Evolutionary conservation across 2,797 vertebrate genomes (phyloP), one percentile per base, ranked within the genome.

Genomic region (Micrastur ruficollis): DNA sequence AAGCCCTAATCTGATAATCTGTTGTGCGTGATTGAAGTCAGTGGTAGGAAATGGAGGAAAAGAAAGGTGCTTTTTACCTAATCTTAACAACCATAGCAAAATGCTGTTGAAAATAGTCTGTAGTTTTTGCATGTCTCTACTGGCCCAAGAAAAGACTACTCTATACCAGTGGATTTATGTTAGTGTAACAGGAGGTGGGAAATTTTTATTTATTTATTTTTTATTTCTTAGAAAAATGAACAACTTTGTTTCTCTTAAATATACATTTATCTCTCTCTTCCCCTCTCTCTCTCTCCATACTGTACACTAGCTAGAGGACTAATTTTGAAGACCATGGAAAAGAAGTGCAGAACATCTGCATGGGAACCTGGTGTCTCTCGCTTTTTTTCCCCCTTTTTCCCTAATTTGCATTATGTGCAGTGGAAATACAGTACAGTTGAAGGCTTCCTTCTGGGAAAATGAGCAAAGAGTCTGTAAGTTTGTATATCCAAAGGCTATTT

Each of bases 401-500:
- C 49, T 93, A 79, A 96, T 97, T 95, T 97, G 72, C 89, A 91
- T 96, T 88, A 83, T 70, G 86, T 81, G 90, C 58, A 94, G 81
- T 89, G 53, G 50, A 97, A 96, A 93, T 96, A 95, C 53, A 58
- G 93, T 86, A 70, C 44, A 93, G 95, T 94, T 89, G 92, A 96
- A 95, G 80, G 90, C 67, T 96, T 92, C 94, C 91, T 92, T 96
- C 81, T 90, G 95, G 96, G 95, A 97, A 97, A 96, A 96, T 52
- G 58, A 93, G 90, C 91, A 93, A 55, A 94, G 70, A 95, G 46
- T 86, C 81, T 94, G 94, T 89, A 97, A 92, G 95, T 97, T 95
- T 97, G 93, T 95, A 71, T 94, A 96, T 93, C 94, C 81, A 96
- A 97, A 96, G 91, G 90, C 94, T 97, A 94, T 96, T 97, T 97